Evolutionary conservation across 2,888 invertebrate genomes (phyloP).

Genomic region (Coenonympha arcania): DNA sequence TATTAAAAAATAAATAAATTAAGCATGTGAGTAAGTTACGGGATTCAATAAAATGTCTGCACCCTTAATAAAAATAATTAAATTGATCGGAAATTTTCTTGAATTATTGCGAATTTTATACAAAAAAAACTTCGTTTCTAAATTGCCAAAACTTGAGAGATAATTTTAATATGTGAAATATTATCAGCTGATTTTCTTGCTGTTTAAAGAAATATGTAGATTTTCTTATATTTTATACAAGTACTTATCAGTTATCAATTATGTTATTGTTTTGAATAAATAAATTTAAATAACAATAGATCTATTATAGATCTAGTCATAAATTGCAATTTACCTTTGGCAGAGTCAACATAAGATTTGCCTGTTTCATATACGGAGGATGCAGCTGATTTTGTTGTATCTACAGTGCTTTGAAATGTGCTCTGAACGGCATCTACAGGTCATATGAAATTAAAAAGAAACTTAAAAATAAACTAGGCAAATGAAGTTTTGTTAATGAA

Average conservation of each 20-base stretch:
- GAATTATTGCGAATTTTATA: too few species aligned
- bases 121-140: too few species aligned
- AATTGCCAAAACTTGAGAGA: too few species aligned
- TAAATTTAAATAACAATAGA: too few species aligned
- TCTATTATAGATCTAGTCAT: background rate
- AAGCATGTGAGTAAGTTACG: background rate
- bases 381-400: constrained; percentile 36
- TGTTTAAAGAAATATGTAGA: background rate
- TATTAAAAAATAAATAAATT: background rate
- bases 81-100: too few species aligned
- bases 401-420: constrained; percentile 36
- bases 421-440: constrained; percentile 29
- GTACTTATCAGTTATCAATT: background rate
- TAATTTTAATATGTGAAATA: too few species aligned
- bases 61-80: too few species aligned
- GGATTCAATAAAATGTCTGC: background rate
- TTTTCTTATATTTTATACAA: background rate
- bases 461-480: too few species aligned
- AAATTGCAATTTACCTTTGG: constrained; percentile 27
- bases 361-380: constrained; percentile 35
- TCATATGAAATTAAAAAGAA: background rate
- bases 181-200: background rate
- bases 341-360: constrained; percentile 29
- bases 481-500: too few species aligned
- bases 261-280: too few species aligned